A percentile compares a stretch with the other conserved stretches of the same genome.
phyloP scores from a whole-genome alignment of 1,140 invertebrate genomes.

The Lordiphosa mommai region DNA sequence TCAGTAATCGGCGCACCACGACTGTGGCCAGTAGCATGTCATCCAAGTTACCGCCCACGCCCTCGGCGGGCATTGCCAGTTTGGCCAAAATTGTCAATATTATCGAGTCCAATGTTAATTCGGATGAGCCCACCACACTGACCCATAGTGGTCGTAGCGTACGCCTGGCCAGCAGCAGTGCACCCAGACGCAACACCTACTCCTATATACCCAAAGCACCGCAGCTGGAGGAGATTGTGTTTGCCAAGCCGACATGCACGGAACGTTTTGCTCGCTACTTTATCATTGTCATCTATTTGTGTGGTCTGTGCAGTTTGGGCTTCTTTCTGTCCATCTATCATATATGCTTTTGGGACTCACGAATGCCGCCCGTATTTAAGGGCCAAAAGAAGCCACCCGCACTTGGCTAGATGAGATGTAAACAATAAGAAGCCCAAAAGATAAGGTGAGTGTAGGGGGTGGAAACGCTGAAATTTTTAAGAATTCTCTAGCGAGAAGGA shows the following conservation, averaged over 20 bases:
- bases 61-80: slow-evolving; percentile 25
- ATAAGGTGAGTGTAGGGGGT: neutral
- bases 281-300: slow-evolving; percentile 66
- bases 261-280: slow-evolving; percentile 69
- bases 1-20: slow-evolving; percentile 47
- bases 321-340: slow-evolving; percentile 72
- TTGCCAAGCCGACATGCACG: slow-evolving; percentile 63
- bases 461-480: no score
- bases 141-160: slow-evolving; percentile 18
- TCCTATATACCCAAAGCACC: slow-evolving; percentile 60
- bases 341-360: slow-evolving; percentile 76
- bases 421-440: neutral
- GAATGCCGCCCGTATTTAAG: slow-evolving; percentile 75
- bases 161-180: slow-evolving; percentile 59
- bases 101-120: slow-evolving; percentile 55
- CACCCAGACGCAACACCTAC: slow-evolving; percentile 36
- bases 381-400: slow-evolving; percentile 50
- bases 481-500: no score
- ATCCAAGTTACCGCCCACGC: slow-evolving; percentile 1
- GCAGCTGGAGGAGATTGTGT: slow-evolving; percentile 62
- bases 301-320: slow-evolving; percentile 64
- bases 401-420: slow-evolving; percentile 34
- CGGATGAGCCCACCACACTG: neutral
- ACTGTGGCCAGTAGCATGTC: neutral
- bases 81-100: slow-evolving; percentile 69